A percentile compares a stretch with the other conserved stretches of the same genome.
These are phyloP conservation scores for Cybosia mesomella DNA, from an alignment of 2,888 invertebrate genomes.

Conservation along the genomic window DNA sequence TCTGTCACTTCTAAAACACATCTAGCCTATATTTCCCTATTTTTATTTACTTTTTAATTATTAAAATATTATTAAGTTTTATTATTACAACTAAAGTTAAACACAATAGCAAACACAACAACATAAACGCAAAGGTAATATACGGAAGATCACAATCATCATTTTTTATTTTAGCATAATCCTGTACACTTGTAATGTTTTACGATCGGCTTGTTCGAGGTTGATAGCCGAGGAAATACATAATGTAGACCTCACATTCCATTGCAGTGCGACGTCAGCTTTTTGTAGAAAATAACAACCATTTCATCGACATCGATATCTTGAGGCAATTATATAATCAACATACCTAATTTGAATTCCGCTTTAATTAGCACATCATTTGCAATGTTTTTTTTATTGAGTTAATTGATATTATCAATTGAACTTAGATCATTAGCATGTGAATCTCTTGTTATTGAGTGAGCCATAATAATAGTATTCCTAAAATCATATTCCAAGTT, in stretches of 20 bases:
- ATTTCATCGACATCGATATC: conserved; percentile 64
- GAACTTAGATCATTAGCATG: conserved; percentile 68
- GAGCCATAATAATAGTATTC: conserved; percentile 59
- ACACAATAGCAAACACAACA: no score
- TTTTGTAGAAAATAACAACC: conserved; percentile 59
- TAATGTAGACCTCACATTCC: conserved; percentile 56
- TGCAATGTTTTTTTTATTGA: conserved; percentile 60
- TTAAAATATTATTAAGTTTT: no score
- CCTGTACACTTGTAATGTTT: conserved; percentile 64
- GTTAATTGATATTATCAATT: conserved; percentile 58
- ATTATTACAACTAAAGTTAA: no score
- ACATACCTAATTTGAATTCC: conserved; percentile 64
- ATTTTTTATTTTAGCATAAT: conserved; percentile 75
- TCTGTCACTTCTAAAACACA: background rate
- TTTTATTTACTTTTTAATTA: no score
- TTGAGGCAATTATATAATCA: conserved; percentile 62
- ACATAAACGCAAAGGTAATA: background rate
- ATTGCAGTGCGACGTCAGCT: conserved; percentile 42
- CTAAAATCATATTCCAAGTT: conserved; percentile 63
- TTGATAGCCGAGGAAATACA: conserved; percentile 52
- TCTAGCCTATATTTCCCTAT: no score
- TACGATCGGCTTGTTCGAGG: conserved; percentile 60
- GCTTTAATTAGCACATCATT: conserved; percentile 66
- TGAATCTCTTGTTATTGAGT: conserved; percentile 59
- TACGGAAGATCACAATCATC: conserved; percentile 42